These are phyloP conservation scores for Leptopilina clavipes DNA, from an alignment of 1,140 invertebrate genomes.

Conservation along the genomic window DNA sequence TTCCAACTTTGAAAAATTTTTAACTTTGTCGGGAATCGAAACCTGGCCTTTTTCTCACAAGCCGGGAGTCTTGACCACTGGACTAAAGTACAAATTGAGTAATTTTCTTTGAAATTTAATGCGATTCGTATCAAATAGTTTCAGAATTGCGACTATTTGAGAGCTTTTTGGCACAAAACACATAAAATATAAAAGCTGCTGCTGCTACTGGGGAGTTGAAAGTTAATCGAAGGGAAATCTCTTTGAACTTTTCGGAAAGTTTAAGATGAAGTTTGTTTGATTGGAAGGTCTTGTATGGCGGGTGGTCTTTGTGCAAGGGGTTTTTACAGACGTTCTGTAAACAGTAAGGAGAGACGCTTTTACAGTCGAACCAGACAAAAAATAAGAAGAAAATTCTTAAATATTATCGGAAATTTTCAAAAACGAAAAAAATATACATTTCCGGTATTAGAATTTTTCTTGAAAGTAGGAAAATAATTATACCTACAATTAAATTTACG, in stretches of 20 bases:
- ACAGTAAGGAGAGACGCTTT: conserved; percentile 17
- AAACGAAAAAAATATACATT: neutral
- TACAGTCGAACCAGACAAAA: neutral
- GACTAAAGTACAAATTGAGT: too few relatives aligned
- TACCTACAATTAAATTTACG: too few relatives aligned
- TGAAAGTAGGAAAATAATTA: too few relatives aligned
- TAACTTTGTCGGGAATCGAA: too few relatives aligned
- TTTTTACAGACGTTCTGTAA: conserved; percentile 20
- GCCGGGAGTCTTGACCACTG: too few relatives aligned
- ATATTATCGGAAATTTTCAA: neutral
- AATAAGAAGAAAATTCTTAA: neutral
- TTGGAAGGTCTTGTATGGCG: conserved; percentile 15
- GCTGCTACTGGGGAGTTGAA: conserved; percentile 9
- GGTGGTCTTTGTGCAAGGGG: conserved; percentile 8
- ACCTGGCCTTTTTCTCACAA: too few relatives aligned
- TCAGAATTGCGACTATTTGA: too few relatives aligned
- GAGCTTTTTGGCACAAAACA: too few relatives aligned
- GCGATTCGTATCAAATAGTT: too few relatives aligned
- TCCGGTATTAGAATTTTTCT: neutral
- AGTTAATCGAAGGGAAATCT: neutral
- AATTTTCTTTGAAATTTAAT: too few relatives aligned
- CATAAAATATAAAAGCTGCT: neutral
- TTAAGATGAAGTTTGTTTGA: conserved; percentile 25
- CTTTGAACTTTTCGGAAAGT: conserved; percentile 23
- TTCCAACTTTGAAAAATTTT: too few relatives aligned